These are phyloP conservation scores for Mallotus villosus DNA, from an alignment of 2,797 vertebrate genomes.

Conservation along the genomic window DNA sequence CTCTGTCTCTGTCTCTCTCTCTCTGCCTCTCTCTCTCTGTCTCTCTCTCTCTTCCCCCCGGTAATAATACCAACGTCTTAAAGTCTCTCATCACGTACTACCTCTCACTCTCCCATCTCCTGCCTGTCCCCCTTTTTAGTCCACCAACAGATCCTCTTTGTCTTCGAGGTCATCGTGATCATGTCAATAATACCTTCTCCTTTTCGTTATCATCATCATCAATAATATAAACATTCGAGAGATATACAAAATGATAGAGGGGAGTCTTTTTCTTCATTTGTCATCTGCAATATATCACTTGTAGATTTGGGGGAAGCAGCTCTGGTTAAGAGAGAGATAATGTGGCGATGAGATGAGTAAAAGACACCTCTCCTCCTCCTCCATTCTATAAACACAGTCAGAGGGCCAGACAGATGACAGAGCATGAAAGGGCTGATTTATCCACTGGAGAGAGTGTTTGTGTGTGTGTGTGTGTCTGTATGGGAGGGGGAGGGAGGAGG, in stretches of 20 bases:
- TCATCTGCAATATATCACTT: no score
- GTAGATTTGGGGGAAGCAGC: no score
- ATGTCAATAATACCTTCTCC: slow-evolving; percentile 34
- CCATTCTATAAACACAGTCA: slow-evolving; percentile 64
- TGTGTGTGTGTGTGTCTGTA: background rate
- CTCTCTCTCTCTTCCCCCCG: slow-evolving; percentile 18
- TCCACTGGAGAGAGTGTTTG: slow-evolving; percentile 51
- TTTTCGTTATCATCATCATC: slow-evolving; percentile 20
- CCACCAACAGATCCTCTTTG: slow-evolving; percentile 14
- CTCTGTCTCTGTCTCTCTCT: slow-evolving; percentile 33
- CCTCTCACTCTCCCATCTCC: slow-evolving; percentile 19
- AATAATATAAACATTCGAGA: background rate
- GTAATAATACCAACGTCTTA: slow-evolving; percentile 54
- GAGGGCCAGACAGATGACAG: slow-evolving; percentile 60
- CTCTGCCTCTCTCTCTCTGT: slow-evolving; percentile 27
- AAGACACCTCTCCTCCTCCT: slow-evolving; percentile 55
- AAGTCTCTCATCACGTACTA: slow-evolving; percentile 51
- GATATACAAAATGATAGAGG: background rate
- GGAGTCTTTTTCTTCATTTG: no score
- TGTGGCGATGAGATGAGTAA: slow-evolving; percentile 60
- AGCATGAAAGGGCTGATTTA: slow-evolving; percentile 74
- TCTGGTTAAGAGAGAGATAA: slow-evolving; percentile 15
- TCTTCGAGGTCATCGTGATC: slow-evolving; percentile 44
- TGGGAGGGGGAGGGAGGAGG: background rate
- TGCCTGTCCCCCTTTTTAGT: slow-evolving; percentile 25